phyloP scores from a whole-genome alignment of 2,113 vertebrate species.

The Beaufortia kweichowensis region DNA sequence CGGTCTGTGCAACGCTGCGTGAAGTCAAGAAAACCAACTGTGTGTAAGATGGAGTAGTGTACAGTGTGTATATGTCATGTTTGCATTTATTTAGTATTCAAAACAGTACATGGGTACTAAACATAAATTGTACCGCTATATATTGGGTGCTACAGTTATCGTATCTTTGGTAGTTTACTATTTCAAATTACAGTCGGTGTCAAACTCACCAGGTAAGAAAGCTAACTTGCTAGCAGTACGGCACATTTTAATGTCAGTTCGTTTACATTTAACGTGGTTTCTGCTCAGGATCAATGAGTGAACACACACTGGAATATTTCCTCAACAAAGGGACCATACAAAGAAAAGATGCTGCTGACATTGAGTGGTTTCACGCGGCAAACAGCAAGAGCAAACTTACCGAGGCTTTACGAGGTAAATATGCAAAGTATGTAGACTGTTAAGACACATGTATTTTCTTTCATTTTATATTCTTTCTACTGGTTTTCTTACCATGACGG shows the following conservation, averaged over 20 bases:
- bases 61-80: neutral
- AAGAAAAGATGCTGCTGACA: conserved; percentile 72
- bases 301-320: conserved; percentile 76
- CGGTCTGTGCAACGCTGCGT: too few species aligned
- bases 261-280: neutral
- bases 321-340: conserved; percentile 61
- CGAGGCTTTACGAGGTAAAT: conserved; percentile 75
- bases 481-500: neutral
- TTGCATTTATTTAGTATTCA: neutral
- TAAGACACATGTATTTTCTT: too few species aligned
- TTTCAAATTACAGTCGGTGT: neutral
- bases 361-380: conserved; percentile 82
- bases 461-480: neutral
- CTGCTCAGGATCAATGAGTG: conserved; percentile 56
- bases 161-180: neutral
- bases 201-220: conserved; percentile 35
- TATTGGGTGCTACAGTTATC: neutral
- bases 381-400: conserved; percentile 75
- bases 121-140: conserved; percentile 4
- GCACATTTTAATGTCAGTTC: neutral
- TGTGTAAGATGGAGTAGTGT: neutral
- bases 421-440: neutral
- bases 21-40: too few species aligned
- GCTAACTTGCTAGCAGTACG: neutral
- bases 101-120: conserved; percentile 24